Base-by-base conservation (phyloP, 2,797 vertebrate species). In the Peromyscus nudipes region DNA sequence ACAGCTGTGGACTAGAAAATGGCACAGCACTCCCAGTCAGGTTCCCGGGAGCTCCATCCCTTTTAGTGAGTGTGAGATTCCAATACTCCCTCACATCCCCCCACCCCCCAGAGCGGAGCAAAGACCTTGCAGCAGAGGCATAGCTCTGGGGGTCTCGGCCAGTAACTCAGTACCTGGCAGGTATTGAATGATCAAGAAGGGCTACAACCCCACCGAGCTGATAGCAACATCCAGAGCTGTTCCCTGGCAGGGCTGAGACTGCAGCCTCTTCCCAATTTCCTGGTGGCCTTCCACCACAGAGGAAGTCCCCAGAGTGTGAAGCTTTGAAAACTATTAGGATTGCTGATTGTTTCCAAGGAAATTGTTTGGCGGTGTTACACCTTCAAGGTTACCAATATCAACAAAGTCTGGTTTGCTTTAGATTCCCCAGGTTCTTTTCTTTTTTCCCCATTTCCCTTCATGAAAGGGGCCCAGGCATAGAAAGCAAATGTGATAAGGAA, bases 371-470 rank as follows among this genome's bases (percentile, higher is more conserved):
- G 89, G 31, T 57, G 89, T 81, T 85, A 89, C 29, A 71, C 67
- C 79, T 16, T 85, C 12, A 29, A 79, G 16, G 65, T 96, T 89
- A 83, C 87, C 77, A 82, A 67, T 88, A 86, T 75, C 73, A 73
- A 71, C 40, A 91, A 91, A 76, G 69, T 92, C 37, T 93, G 40
- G 77, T 83, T 88, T 92, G 86, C 81, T 96, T 86, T 80, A 91
- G 67, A 94, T 96, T 96, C 29, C 46, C 82, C 82, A 95, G 27
- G 10, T 49, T 49, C 93, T 43, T 43, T 49, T 49, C 93, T 77
- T 69, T 93, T 73, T 95, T 94, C 80, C 29, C 65, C 21, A 91
- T 86, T 97, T 95, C 82, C 75, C 94, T 97, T 94, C 52, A 89
- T 89, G 81, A 96, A 95, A 92, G 29, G 43, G 83, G 29, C 69